These are phyloP conservation scores for Lapara coniferarum DNA, from an alignment of 2,888 invertebrate species.

Conservation along the genomic window DNA sequence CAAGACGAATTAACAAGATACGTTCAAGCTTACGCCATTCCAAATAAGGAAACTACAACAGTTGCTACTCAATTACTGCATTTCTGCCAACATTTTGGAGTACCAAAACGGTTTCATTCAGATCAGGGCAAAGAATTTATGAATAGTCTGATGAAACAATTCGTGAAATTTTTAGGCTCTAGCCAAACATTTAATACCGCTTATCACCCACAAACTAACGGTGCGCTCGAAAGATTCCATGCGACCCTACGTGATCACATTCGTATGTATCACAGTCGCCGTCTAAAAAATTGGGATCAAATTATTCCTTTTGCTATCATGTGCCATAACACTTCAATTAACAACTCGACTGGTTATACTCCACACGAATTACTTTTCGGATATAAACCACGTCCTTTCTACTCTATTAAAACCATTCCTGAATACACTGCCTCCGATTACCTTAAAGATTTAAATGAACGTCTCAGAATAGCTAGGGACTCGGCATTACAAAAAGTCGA, in stretches of 20 bases:
- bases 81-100: conserved; percentile 51
- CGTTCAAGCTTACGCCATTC: conserved; percentile 50
- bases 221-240: conserved; percentile 48
- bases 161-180: conserved; percentile 46
- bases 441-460: conserved; percentile 45
- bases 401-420: conserved; percentile 38
- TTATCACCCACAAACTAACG: conserved; percentile 50
- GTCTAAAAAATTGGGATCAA: conserved; percentile 43
- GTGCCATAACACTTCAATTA: conserved; percentile 50
- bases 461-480: conserved; percentile 42
- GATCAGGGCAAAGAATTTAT: conserved; percentile 51
- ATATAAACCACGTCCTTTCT: conserved; percentile 45
- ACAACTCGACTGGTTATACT: conserved; percentile 44
- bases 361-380: conserved; percentile 49
- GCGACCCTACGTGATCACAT: conserved; percentile 46
- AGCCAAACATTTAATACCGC: conserved; percentile 47
- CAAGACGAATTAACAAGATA: conserved; percentile 49
- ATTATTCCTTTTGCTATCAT: no score
- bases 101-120: conserved; percentile 50
- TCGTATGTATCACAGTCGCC: conserved; percentile 45
- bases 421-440: conserved; percentile 44
- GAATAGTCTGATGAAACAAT: conserved; percentile 46
- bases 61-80: conserved; percentile 43
- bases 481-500: conserved; percentile 39
- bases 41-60: conserved; percentile 48